A percentile compares a stretch with the other conserved stretches of the same genome.
Conservation (phyloP, 2,888 invertebrate species). For the Tholera decimalis region DNA sequence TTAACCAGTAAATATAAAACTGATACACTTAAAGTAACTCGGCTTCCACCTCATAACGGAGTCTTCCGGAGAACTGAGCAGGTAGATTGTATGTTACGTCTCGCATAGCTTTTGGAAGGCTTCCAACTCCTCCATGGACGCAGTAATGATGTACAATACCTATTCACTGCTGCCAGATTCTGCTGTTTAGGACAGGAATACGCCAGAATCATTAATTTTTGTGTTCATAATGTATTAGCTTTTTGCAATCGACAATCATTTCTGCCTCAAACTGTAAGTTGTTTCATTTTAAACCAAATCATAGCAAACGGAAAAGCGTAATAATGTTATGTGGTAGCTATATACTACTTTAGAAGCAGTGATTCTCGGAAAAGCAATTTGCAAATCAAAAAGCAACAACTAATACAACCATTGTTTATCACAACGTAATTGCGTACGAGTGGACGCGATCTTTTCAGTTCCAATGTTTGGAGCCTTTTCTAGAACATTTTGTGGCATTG, state of each 20-base stretch:
- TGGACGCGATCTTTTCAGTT: background rate
- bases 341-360: background rate
- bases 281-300: background rate
- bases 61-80: slow-evolving; percentile 51
- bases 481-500: slow-evolving; percentile 6
- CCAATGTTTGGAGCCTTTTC: background rate
- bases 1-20: slow-evolving; percentile 1
- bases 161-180: slow-evolving; percentile 41
- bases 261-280: background rate
- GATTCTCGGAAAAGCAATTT: slow-evolving; percentile 2
- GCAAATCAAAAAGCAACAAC: background rate
- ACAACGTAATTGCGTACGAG: background rate
- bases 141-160: slow-evolving; percentile 50
- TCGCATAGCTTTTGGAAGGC: slow-evolving; percentile 51
- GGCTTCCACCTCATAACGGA: slow-evolving; percentile 9
- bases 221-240: slow-evolving; percentile 11
- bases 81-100: slow-evolving; percentile 46
- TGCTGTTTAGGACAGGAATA: slow-evolving; percentile 25
- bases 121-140: slow-evolving; percentile 53
- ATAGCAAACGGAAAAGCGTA: too few relatives aligned
- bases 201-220: slow-evolving; percentile 37
- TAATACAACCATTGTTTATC: background rate
- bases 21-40: slow-evolving; percentile 11
- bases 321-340: background rate
- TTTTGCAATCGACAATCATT: background rate